Evolutionary conservation across 2,113 vertebrate species (phyloP).

Genomic region (Platysternon megacephalum): DNA sequence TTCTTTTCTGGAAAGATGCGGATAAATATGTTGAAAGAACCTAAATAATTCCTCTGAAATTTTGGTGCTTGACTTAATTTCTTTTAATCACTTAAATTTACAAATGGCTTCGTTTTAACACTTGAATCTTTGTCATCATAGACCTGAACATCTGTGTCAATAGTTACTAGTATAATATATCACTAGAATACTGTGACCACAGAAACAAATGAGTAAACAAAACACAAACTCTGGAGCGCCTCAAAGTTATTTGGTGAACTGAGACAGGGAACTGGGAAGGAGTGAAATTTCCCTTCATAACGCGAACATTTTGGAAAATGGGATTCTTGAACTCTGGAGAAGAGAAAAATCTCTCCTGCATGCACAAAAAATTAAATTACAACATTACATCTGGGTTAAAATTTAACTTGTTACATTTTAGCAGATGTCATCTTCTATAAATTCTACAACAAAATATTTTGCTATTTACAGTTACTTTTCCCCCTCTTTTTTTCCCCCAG

Average conservation of each 20-base stretch:
- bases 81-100: background rate
- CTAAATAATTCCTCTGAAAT: background rate
- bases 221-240: background rate
- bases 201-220: background rate
- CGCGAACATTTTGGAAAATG: background rate
- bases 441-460: background rate
- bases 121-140: background rate
- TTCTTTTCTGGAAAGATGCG: background rate
- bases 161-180: background rate
- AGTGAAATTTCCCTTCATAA: background rate
- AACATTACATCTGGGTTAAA: background rate
- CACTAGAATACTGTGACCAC: background rate
- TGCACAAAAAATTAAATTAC: too few relatives aligned
- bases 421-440: background rate
- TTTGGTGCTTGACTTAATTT: background rate
- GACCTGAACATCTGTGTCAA: background rate
- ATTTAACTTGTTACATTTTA: background rate
- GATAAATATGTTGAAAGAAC: background rate
- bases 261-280: too few relatives aligned
- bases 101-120: background rate
- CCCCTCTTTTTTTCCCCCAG: constrained; percentile 73
- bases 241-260: background rate
- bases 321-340: background rate
- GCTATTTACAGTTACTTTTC: background rate
- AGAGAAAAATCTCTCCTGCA: background rate